A percentile compares a stretch with the other conserved stretches of the same genome.
Conservation (phyloP, 2,888 invertebrate genomes). For the Brenthis daphne region DNA sequence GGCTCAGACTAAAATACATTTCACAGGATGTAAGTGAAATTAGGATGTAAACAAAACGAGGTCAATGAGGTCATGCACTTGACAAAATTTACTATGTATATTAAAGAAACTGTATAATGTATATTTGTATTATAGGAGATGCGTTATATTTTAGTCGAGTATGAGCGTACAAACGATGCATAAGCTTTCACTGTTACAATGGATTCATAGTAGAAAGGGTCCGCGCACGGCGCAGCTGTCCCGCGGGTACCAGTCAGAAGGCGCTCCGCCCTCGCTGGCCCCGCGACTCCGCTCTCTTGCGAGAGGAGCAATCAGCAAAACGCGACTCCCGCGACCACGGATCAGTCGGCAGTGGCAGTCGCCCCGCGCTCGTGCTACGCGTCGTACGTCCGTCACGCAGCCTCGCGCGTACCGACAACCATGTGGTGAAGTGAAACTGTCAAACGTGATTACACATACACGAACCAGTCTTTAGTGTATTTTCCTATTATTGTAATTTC, state of each 20-base stretch:
- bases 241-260: slow-evolving; percentile 58
- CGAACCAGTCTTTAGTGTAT: slow-evolving; percentile 67
- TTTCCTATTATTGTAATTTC: slow-evolving; percentile 52
- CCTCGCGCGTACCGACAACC: slow-evolving; percentile 65
- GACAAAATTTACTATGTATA: no score
- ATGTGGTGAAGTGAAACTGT: slow-evolving; percentile 82
- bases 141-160: neutral
- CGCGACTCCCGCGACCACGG: slow-evolving; percentile 46
- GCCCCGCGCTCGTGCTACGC: slow-evolving; percentile 69
- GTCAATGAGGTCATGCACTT: no score
- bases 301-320: slow-evolving; percentile 45
- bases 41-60: no score
- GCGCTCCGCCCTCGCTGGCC: slow-evolving; percentile 48
- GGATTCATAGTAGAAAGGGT: slow-evolving; percentile 70
- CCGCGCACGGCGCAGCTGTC: slow-evolving; percentile 78
- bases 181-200: slow-evolving; percentile 70
- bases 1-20: no score
- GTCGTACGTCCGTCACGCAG: slow-evolving; percentile 62
- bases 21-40: no score
- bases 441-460: slow-evolving; percentile 76
- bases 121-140: neutral
- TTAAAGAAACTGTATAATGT: no score
- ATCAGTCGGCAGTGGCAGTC: slow-evolving; percentile 66
- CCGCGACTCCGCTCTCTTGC: slow-evolving; percentile 66
- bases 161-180: slow-evolving; percentile 25